Conservation (phyloP, 1,140 invertebrate species). For the Heliconius himera region DNA sequence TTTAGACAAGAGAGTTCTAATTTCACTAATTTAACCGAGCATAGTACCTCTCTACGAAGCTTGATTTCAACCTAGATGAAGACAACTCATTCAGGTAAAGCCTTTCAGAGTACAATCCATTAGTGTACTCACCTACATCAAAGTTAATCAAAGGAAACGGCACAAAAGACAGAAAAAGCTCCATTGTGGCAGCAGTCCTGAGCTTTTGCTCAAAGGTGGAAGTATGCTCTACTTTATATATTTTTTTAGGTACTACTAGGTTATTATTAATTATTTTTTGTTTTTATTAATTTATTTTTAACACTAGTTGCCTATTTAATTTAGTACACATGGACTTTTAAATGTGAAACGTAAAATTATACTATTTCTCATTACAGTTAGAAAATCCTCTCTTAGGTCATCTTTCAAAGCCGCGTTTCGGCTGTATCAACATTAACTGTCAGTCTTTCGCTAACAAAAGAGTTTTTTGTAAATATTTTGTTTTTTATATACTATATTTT, state of each 20-base stretch:
- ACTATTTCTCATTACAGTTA: too few species aligned
- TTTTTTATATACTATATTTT: too few species aligned
- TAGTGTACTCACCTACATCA: slow-evolving; percentile 74
- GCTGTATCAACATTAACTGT: too few species aligned
- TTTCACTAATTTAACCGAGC: slow-evolving; percentile 17
- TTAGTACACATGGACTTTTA: too few species aligned
- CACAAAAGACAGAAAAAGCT: slow-evolving; percentile 70
- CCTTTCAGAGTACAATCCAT: slow-evolving; percentile 66
- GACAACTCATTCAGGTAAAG: slow-evolving; percentile 55
- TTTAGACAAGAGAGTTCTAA: background rate
- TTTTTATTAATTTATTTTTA: too few species aligned
- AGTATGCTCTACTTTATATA: slow-evolving; percentile 48
- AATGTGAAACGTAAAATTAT: too few species aligned
- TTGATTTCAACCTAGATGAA: slow-evolving; percentile 34
- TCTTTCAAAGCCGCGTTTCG: too few species aligned
- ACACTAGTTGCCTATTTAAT: too few species aligned
- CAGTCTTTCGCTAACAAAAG: too few species aligned
- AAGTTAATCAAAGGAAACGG: slow-evolving; percentile 74
- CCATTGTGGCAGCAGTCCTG: slow-evolving; percentile 64
- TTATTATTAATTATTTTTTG: too few species aligned
- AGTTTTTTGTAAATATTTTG: too few species aligned
- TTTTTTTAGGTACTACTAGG: background rate
- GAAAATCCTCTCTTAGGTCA: too few species aligned
- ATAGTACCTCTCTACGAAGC: slow-evolving; percentile 15
- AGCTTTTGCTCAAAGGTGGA: background rate